Conservation (phyloP, 1,140 invertebrate genomes). For the Drosophila burlai region DNA sequence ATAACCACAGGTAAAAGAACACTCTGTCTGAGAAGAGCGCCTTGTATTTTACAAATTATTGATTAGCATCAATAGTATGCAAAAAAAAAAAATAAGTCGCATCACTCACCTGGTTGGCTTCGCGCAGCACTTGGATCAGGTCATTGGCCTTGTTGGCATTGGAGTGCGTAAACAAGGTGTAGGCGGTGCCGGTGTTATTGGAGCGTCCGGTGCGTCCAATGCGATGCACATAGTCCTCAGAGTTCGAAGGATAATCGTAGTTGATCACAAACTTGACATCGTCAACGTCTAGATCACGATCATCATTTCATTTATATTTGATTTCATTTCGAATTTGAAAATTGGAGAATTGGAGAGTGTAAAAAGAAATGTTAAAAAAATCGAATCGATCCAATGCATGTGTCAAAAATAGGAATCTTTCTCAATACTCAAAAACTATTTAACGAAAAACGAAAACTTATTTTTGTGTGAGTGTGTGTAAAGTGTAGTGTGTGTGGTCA, state of each 20-base stretch:
- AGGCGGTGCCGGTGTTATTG: conserved; percentile 97
- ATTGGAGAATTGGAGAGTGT: conserved; percentile 68
- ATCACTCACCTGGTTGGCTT: conserved; percentile 95
- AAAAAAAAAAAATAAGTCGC: neutral
- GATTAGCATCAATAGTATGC: neutral
- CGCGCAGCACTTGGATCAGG: conserved; percentile 95
- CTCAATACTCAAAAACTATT: conserved; percentile 72
- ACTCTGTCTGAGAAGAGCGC: too few species aligned
- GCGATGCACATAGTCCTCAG: conserved; percentile 99
- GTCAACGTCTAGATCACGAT: conserved; percentile 94
- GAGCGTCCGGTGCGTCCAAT: conserved; percentile 99
- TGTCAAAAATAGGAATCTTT: conserved; percentile 48
- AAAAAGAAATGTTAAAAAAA: conserved; percentile 68
- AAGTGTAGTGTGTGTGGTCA: conserved; percentile 17
- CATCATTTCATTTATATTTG: conserved; percentile 45
- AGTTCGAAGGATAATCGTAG: conserved; percentile 99
- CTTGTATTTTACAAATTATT: too few species aligned
- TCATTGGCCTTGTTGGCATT: conserved; percentile 97
- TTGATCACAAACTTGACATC: conserved; percentile 99
- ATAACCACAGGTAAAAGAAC: too few species aligned
- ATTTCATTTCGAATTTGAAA: conserved; percentile 70
- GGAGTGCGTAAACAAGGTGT: conserved; percentile 98
- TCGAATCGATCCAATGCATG: conserved; percentile 39
- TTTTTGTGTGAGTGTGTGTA: conserved; percentile 55
- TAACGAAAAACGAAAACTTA: conserved; percentile 79